phyloP scores from a whole-genome alignment of 2,888 invertebrate species.

The Ormyrus nitidulus region DNA sequence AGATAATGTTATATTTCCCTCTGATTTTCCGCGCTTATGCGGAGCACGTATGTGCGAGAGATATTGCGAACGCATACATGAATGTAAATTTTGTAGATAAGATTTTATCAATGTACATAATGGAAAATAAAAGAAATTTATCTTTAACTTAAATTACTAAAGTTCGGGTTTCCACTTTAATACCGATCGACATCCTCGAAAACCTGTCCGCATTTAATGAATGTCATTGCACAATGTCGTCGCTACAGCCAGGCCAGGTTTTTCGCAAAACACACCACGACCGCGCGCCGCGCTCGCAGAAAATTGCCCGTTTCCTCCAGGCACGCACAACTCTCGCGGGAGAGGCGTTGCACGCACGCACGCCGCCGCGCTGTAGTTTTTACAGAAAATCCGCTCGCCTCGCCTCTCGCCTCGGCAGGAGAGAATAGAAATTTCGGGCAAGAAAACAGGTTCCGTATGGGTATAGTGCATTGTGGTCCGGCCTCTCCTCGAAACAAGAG shows the following conservation, averaged over 20 bases:
- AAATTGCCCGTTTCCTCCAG: constrained; percentile 7
- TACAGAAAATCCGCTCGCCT: background rate
- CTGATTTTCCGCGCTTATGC: background rate
- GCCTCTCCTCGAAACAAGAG: background rate
- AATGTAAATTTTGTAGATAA: constrained; percentile 47
- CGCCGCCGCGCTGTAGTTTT: too few relatives aligned
- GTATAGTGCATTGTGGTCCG: background rate
- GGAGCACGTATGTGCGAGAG: background rate
- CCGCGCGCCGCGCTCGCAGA: background rate
- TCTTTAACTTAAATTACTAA: constrained; percentile 10
- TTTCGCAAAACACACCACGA: background rate
- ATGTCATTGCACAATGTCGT: constrained; percentile 5
- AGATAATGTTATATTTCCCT: background rate
- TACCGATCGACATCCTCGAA: background rate
- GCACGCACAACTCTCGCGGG: background rate
- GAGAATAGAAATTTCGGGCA: constrained; percentile 10
- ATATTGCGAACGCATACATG: background rate
- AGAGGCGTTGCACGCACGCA: too few relatives aligned
- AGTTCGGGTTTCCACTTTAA: too few relatives aligned
- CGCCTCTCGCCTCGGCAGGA: background rate
- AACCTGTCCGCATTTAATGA: background rate
- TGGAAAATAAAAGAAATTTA: constrained; percentile 31
- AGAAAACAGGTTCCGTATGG: constrained; percentile 13
- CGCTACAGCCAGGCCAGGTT: background rate
- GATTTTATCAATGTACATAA: constrained; percentile 37